Evolutionary conservation across 2,888 invertebrate genomes (phyloP), one percentile per base, ranked within the genome.

Genomic region (Drosophila bunnanda): DNA sequence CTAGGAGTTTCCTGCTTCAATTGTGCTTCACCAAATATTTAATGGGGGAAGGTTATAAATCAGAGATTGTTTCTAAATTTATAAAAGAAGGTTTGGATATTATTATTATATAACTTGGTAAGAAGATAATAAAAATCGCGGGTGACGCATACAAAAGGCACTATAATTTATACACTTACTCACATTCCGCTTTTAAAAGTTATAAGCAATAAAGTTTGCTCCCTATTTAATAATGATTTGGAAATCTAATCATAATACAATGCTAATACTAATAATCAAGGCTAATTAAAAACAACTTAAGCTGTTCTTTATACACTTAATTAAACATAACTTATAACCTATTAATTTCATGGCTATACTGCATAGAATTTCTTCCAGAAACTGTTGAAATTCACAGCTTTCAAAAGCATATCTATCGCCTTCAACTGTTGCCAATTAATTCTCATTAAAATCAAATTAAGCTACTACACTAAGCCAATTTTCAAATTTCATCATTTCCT

Each of bases 401-500:
- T 61, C 57, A 2, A 43, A 60, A 41, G 28, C 38, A 12, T 12
- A 25, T 50, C 52, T 25, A 15, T 30, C 10, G 60, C 64, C 65
- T 56, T 13, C 48, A 76, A 65, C 60, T 54, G 65, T 39, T 66
- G 57, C 75, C 68, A 75, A 83, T 83, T 77, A 74, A 60, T 79
- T 76, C 76, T 72, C 74, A 83, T 83, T 77, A 68, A 87, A 87
- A 77, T 53, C 68, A 61, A 62, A 79, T 82, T 76, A 69, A 79
- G 72, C 48, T 28, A 50, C 38, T 17, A 39, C 48, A 50, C 62
- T 65, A 76, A 71, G 64, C 57, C 66, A 73, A 64, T 75, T 72
- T 76, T 46, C 44, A 65, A 69, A 73, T 57, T 76, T 66, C 57
- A 64, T 58, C 68, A 69, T 66, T 68, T 66, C 67, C 75, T 55